Base-by-base conservation (phyloP, 2,888 invertebrate genomes). In the Lobophora halterata region DNA sequence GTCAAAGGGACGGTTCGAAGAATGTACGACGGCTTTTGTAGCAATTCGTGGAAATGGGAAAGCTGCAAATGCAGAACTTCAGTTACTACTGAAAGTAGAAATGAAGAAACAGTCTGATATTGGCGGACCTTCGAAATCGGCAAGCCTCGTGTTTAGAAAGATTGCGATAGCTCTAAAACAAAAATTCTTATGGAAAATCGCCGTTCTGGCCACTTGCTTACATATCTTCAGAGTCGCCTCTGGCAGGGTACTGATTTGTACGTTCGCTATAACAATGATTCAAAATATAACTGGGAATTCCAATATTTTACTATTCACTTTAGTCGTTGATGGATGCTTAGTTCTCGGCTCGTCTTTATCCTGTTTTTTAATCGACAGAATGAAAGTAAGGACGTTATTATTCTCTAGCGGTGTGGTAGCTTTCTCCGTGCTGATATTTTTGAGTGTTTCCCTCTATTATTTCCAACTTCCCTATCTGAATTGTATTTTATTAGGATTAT, bases 1-100 rank as follows among this genome's bases (percentile, higher is more conserved):
- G 1, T 52, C 52, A 3, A 52, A 56, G 29, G 59, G 61, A 5
- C 40, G 48, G 39, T 54, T 55, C 19, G 43, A 59, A 10, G 58
- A 63, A 21, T 61, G 58, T 18, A 31, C 40, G 16, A 13, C 3
- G 1, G 35, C 54, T 1, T 63, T 57, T 12, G 49, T 16, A 20
- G 31, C 39, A 2, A 33, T 61, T 3, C 55, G 53, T 5, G 48
- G 46, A 0, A 27, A 12, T 2, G 40, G 27, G 20, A 39, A 35
- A 18, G 18, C 23, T 1, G 38, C 29, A 1, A 35, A 39, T 11
- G 46, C 45, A 2, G 46, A 58, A 23, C 25, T 46, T 3, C 52
- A 58, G 8, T 28, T 60, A 9, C 43, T 52, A 5, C 34, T 59
- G 5, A 20, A 39, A 21, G 17, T 42, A 7, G 41, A 42, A 18